A percentile compares a stretch with the other conserved stretches of the same genome.
phyloP scores from a whole-genome alignment of 2,113 vertebrate species.

The Odocoileus hemionus region DNA sequence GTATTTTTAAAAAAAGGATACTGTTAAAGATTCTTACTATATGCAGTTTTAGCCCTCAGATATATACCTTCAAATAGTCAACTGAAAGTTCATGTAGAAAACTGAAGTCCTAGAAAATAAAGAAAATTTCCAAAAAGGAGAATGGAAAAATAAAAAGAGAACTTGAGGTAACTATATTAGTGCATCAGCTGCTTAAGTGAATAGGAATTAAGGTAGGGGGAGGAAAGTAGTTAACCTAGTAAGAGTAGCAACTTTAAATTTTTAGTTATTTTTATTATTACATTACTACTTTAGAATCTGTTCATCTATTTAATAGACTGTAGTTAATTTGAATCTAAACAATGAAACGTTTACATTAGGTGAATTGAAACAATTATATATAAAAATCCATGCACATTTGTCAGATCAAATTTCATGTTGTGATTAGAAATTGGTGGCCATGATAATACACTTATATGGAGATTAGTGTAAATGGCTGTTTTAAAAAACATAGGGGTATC shows the following conservation, averaged over 20 bases:
- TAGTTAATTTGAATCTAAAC: neutral
- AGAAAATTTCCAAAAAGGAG: neutral
- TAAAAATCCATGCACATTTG: neutral
- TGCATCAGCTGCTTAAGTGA: neutral
- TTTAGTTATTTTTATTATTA: neutral
- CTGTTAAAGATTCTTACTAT: neutral
- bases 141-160: neutral
- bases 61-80: neutral
- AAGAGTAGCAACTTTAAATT: neutral
- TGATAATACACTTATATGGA: neutral
- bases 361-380: neutral
- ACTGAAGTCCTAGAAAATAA: neutral
- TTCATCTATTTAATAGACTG: neutral
- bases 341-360: neutral
- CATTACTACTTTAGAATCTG: neutral
- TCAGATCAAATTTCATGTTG: neutral
- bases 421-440: neutral
- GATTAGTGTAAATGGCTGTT: neutral
- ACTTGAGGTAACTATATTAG: neutral
- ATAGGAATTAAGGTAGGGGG: neutral
- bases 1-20: neutral
- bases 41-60: neutral
- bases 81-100: neutral
- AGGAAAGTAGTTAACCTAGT: neutral
- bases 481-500: neutral